Evolutionary conservation across 2,888 invertebrate species (phyloP).

Genomic region (Melanotus villosus): DNA sequence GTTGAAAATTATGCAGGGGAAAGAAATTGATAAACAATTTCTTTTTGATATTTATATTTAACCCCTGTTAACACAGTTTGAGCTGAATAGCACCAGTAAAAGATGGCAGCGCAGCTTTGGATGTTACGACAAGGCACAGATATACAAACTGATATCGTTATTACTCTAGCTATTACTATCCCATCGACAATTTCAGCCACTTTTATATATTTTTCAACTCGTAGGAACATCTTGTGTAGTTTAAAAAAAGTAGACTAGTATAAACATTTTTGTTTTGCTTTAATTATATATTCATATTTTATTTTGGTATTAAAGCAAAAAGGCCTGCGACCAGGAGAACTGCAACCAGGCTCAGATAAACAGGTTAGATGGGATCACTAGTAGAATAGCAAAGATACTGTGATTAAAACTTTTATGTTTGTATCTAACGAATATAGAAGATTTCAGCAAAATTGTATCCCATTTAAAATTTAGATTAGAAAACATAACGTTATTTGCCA

Average conservation of each 20-base stretch:
- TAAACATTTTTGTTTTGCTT: conserved; percentile 60
- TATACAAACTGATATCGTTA: neutral
- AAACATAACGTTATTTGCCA: conserved; percentile 23
- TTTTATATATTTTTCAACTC: too few species aligned
- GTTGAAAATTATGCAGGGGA: conserved; percentile 24
- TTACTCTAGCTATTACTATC: conserved; percentile 6
- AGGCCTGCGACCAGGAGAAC: conserved; percentile 84
- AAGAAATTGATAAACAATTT: neutral
- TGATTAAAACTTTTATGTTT: conserved; percentile 63
- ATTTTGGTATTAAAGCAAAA: conserved; percentile 78
- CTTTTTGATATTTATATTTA: neutral
- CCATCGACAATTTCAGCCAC: neutral
- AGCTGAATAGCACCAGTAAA: conserved; percentile 25
- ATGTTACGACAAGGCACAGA: conserved; percentile 10
- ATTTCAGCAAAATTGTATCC: conserved; percentile 29
- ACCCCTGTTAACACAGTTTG: conserved; percentile 18
- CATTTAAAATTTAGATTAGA: conserved; percentile 39
- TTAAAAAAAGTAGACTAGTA: too few species aligned
- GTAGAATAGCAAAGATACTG: conserved; percentile 50
- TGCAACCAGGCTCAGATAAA: conserved; percentile 73
- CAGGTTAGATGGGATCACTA: conserved; percentile 75
- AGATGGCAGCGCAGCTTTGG: conserved; percentile 38
- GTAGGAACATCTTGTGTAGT: too few species aligned
- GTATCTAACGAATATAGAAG: conserved; percentile 63
- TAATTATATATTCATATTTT: conserved; percentile 70